Evolutionary conservation across 2,113 vertebrate genomes (phyloP).

Genomic region (Vidua chalybeata): DNA sequence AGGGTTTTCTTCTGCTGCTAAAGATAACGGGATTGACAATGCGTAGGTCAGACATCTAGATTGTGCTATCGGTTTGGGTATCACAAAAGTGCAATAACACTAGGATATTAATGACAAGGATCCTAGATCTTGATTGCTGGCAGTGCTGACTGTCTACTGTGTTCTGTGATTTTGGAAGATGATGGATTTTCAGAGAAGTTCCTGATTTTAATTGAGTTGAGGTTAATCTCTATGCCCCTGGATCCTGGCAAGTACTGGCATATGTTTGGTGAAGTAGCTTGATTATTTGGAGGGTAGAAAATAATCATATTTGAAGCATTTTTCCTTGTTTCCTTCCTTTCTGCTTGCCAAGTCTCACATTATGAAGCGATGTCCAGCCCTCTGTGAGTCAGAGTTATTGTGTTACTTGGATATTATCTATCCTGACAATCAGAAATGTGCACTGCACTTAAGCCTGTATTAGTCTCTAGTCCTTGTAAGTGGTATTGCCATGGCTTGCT

Average conservation of each 20-base stretch:
- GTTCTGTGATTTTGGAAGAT: background rate
- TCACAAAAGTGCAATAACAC: background rate
- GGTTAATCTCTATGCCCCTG: background rate
- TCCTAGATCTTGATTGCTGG: background rate
- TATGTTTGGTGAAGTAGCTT: background rate
- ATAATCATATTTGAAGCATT: background rate
- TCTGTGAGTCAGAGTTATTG: slow-evolving; percentile 4
- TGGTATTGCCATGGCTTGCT: background rate
- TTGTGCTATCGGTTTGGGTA: background rate
- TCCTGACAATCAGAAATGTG: background rate
- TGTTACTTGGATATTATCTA: background rate
- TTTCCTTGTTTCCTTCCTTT: slow-evolving; percentile 12
- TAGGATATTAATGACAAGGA: too few species aligned
- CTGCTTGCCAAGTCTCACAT: background rate
- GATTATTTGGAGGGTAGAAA: background rate
- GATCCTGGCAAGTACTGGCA: background rate
- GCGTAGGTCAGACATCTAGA: too few species aligned
- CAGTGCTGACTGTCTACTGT: background rate
- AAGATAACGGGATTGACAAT: background rate
- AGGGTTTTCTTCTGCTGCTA: background rate
- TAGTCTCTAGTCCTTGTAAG: background rate
- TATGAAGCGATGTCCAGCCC: background rate
- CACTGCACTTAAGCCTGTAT: background rate
- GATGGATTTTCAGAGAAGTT: background rate
- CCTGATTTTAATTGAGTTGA: background rate